Conservation (phyloP, 2,888 invertebrate genomes). For the Mimachlamys varia region DNA sequence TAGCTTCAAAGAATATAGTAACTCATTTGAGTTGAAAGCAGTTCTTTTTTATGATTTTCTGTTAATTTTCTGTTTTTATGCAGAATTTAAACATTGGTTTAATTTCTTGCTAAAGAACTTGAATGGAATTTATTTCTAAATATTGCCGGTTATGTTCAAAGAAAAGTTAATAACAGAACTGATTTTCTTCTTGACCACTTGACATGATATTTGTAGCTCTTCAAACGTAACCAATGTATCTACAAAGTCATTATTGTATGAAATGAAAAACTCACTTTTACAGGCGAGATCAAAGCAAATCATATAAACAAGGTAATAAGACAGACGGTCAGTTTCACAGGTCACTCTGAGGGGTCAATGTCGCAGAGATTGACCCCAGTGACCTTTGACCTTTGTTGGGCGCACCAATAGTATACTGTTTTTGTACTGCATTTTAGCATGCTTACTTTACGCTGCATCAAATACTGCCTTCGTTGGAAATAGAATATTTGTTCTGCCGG, state of each 20-base stretch:
- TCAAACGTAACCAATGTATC: neutral
- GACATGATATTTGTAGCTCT: neutral
- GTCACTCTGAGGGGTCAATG: neutral
- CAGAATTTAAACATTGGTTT: too few relatives aligned
- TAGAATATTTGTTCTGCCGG: neutral
- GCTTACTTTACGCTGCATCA: neutral
- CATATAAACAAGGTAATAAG: conserved; percentile 16
- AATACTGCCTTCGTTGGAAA: neutral
- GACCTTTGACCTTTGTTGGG: conserved; percentile 15
- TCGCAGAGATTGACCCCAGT: neutral
- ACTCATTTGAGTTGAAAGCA: too few relatives aligned
- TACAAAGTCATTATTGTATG: neutral
- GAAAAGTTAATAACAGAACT: too few relatives aligned
- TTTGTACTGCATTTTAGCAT: neutral
- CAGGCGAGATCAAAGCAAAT: neutral
- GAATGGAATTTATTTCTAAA: too few relatives aligned
- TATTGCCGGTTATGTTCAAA: too few relatives aligned
- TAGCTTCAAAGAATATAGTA: too few relatives aligned
- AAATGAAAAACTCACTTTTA: neutral
- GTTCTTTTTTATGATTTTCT: too few relatives aligned
- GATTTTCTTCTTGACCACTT: too few relatives aligned
- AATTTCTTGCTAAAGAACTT: too few relatives aligned
- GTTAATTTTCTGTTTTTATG: too few relatives aligned
- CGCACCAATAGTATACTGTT: neutral
- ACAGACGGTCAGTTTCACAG: neutral